Percentiles rank a stretch among this genome's conserved stretches.
phyloP scores from a whole-genome alignment of 2,797 vertebrate genomes.

The Eupleurogrammus muticus region DNA sequence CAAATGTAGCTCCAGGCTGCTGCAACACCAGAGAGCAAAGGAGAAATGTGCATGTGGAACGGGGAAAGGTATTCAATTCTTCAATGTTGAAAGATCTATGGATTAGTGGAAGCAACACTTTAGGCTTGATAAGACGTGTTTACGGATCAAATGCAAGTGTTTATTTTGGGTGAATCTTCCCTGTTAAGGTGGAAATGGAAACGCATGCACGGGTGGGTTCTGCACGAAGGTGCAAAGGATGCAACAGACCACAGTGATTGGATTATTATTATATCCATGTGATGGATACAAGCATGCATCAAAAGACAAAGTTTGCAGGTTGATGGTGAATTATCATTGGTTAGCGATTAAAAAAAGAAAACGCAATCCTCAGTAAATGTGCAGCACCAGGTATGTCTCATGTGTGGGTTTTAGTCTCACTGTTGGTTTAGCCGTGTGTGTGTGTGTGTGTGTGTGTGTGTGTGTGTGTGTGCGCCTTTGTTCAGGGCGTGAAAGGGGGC shows the following conservation, averaged over 20 bases:
- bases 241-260: too few species aligned
- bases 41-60: not conserved
- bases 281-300: too few species aligned
- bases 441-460: too few species aligned
- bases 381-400: not conserved
- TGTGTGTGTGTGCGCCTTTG: too few species aligned
- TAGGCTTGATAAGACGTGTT: too few species aligned
- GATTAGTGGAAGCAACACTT: not conserved
- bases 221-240: too few species aligned
- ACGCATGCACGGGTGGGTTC: slow-evolving; percentile 29
- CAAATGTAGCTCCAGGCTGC: not conserved
- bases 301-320: slow-evolving; percentile 10
- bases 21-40: not conserved
- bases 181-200: too few species aligned
- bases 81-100: not conserved
- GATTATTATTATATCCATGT: too few species aligned
- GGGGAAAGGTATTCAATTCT: not conserved
- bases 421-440: too few species aligned
- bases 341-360: slow-evolving; percentile 44
- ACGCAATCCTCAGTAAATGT: slow-evolving; percentile 28
- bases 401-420: too few species aligned
- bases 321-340: slow-evolving; percentile 36
- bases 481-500: slow-evolving; percentile 28
- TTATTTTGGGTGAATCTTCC: too few species aligned
- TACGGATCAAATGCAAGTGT: too few species aligned